phyloP scores from a whole-genome alignment of 2,113 vertebrate genomes.

The Oryzias woworae region DNA sequence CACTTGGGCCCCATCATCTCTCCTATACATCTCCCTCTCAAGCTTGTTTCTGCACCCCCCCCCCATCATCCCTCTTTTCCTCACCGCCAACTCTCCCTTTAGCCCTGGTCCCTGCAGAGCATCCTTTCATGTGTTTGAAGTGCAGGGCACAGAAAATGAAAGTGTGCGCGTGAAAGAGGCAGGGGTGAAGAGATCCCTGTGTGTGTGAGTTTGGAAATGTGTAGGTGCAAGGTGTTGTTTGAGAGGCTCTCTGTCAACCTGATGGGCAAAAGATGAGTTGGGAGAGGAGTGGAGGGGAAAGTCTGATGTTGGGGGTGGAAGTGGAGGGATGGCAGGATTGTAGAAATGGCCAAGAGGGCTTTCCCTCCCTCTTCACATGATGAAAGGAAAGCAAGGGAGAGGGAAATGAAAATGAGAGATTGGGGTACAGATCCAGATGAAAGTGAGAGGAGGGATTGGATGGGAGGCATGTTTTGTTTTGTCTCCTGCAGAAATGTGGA shows the following conservation, averaged over 20 bases:
- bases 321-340: constrained; percentile 26
- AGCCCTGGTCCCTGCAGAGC: constrained; percentile 77
- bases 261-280: constrained; percentile 62
- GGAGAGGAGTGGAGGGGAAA: constrained; percentile 12
- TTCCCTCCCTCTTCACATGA: constrained; percentile 63
- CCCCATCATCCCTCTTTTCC: constrained; percentile 38
- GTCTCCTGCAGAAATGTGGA: constrained; percentile 42
- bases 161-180: constrained; percentile 61
- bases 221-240: constrained; percentile 61
- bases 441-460: constrained; percentile 50
- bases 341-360: constrained; percentile 67
- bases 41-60: constrained; percentile 63
- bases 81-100: constrained; percentile 66
- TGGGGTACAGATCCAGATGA: constrained; percentile 62
- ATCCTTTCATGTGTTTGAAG: constrained; percentile 84
- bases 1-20: constrained; percentile 27
- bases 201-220: constrained; percentile 40
- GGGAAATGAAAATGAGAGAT: constrained; percentile 44
- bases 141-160: constrained; percentile 79
- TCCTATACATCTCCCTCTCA: constrained; percentile 51
- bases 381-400: constrained; percentile 61
- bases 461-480: constrained; percentile 44
- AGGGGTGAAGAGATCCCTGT: constrained; percentile 50
- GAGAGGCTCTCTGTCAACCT: constrained; percentile 65
- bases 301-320: constrained; percentile 30